Conservation (phyloP, 2,888 invertebrate genomes). For the Schizaphis graminum region DNA sequence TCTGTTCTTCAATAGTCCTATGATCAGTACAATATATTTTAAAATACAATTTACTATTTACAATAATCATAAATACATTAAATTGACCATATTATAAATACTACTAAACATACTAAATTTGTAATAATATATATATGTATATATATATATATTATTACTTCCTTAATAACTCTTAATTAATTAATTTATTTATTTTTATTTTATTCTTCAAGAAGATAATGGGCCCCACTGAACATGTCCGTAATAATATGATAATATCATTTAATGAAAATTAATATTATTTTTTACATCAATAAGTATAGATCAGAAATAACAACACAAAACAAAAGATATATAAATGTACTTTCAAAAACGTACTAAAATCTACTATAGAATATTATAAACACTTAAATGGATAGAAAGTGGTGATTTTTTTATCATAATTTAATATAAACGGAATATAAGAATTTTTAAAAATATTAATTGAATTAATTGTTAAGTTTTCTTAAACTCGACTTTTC, state of each 20-base stretch:
- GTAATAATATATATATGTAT: neutral
- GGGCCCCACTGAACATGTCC: too few relatives aligned
- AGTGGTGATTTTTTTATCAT: neutral
- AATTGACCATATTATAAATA: neutral
- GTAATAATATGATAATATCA: neutral
- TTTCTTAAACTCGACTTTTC: neutral
- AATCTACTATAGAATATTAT: neutral
- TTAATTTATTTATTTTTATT: too few relatives aligned
- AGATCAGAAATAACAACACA: neutral
- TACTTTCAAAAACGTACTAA: neutral
- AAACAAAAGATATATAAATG: neutral
- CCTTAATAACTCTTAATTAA: neutral
- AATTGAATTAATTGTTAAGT: neutral
- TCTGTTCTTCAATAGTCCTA: constrained; percentile 80
- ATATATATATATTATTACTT: too few relatives aligned
- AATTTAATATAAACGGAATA: neutral
- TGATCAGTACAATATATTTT: constrained; percentile 68
- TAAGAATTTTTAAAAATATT: neutral
- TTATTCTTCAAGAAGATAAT: too few relatives aligned
- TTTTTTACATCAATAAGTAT: neutral
- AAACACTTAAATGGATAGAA: too few relatives aligned
- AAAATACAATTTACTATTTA: neutral
- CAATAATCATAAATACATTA: neutral
- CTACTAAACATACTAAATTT: neutral
- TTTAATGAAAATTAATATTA: neutral